Conservation (phyloP, 2,113 vertebrate species). For the Colaptes auratus region DNA sequence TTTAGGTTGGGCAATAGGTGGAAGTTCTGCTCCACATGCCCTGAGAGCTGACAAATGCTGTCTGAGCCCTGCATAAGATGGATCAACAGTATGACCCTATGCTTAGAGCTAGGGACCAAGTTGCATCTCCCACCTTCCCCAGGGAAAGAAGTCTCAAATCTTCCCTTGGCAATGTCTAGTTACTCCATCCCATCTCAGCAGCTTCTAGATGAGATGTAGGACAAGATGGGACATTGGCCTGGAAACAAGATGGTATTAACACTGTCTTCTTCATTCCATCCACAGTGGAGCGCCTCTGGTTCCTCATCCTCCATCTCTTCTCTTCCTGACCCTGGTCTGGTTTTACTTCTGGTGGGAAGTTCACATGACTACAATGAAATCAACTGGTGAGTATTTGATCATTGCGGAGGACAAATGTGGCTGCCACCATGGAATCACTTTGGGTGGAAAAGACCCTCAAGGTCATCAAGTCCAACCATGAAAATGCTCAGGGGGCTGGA, state of each 20-base stretch:
- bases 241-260: fast-evolving
- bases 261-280: neutral
- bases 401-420: fast-evolving
- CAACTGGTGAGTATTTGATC: conserved; percentile 88
- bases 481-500: no score
- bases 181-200: neutral
- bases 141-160: neutral
- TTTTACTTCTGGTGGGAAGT: conserved; percentile 97
- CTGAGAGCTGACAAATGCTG: no score
- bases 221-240: no score
- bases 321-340: conserved; percentile 91
- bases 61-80: no score
- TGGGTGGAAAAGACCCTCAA: no score
- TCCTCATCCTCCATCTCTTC: conserved; percentile 87
- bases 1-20: no score
- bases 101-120: neutral
- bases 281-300: conserved; percentile 95
- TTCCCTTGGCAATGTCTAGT: neutral
- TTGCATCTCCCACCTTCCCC: neutral
- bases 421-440: neutral
- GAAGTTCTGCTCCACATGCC: no score
- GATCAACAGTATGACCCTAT: no score
- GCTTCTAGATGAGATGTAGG: neutral
- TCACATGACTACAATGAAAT: conserved; percentile 95
- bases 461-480: no score